These are phyloP conservation scores for Callyntrura guangdongensis DNA, from an alignment of 2,888 invertebrate species.

Conservation along the genomic window DNA sequence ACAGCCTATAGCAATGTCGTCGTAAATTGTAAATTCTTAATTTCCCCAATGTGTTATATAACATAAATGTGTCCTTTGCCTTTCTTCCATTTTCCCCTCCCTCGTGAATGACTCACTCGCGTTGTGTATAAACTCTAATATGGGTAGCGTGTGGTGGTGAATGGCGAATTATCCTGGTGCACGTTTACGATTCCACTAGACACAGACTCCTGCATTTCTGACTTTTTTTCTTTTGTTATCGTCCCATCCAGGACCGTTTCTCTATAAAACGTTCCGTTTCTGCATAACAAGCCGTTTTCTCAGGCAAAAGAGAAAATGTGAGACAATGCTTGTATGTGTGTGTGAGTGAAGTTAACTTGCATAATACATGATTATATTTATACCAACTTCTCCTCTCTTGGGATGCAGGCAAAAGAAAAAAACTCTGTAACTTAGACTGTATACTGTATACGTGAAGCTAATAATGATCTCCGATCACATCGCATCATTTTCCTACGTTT, in stretches of 20 bases:
- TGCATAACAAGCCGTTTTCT: conserved; percentile 12
- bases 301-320: neutral
- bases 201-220: neutral
- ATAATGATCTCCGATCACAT: conserved; percentile 42
- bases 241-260: no score
- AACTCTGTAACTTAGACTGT: no score
- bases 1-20: no score
- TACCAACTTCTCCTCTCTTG: neutral
- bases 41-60: conserved; percentile 67
- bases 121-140: neutral
- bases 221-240: neutral
- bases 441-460: no score
- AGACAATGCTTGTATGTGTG: neutral
- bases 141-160: conserved; percentile 5
- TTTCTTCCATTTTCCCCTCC: conserved; percentile 12
- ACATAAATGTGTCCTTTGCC: conserved; percentile 48
- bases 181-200: no score
- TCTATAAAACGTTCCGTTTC: conserved; percentile 5
- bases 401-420: neutral
- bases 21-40: conserved; percentile 62
- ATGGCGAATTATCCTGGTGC: neutral
- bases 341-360: no score
- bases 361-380: neutral
- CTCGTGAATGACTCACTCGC: conserved; percentile 28
- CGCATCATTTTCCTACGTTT: conserved; percentile 5